Evolutionary conservation across 2,113 vertebrate genomes (phyloP), one percentile per base, ranked within the genome.

Genomic region (Taxidea taxus): DNA sequence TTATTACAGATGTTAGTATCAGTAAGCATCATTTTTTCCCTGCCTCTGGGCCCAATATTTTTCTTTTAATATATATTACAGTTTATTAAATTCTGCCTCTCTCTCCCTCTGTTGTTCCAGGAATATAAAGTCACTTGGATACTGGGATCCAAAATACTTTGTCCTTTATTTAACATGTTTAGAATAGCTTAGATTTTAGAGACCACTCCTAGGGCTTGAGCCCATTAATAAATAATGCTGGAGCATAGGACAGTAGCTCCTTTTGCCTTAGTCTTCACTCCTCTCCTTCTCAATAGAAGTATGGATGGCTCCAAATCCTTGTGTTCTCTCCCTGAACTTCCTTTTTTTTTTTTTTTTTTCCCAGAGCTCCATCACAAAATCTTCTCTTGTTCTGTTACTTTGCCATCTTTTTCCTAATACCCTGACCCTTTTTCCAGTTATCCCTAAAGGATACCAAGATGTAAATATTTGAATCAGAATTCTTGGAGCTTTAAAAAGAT

Each of bases 401-500:
- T 64, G 29, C 42, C 87, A 2, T 86, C 49, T 95, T 96, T 97
- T 78, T 2, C 21, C 25, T 11, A 86, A 20, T 95, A 77, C 11
- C 21, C 15, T 95, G 37, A 56, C 20, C 39, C 62, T 75, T 96
- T 95, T 86, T 89, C 77, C 47, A 75, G 54, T 91, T 96, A 78
- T 39, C 74, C 20, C 4, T 14, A 93, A 75, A 29, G 21, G 89
- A 62, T 93, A 16, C 87, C 75, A 81, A 1, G 77, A 62, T 91
- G 25, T 27, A 87, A 27, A 77, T 87, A 87, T 49, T 91, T 91
- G 39, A 93, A 75, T 95, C 20, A 95, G 27, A 96, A 80, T 93
- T 97, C 62, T 94, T 97, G 39, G 77, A 66, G 47, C 58, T 93
- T 81, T 96, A 44, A 94, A 60, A 95, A 95, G 56, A 64, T 75